Evolutionary conservation across 2,797 vertebrate genomes (phyloP).

Genomic region (Liparis tanakae): DNA sequence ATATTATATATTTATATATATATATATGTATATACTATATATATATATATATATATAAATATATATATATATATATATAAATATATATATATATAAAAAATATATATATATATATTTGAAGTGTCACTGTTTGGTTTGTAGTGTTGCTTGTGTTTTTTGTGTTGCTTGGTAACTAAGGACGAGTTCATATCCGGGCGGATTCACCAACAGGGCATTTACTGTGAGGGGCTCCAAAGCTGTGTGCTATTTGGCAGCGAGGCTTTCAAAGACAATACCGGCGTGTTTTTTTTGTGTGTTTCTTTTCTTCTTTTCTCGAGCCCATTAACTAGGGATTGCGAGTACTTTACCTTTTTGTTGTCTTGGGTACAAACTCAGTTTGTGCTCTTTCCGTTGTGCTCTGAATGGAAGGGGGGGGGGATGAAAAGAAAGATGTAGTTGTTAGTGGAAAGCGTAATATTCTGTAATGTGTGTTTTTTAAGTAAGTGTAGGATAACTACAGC

Average conservation of each 20-base stretch:
- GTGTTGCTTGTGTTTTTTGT: slow-evolving; percentile 31
- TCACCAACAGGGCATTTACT: slow-evolving; percentile 46
- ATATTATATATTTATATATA: too few relatives aligned
- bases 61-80: too few relatives aligned
- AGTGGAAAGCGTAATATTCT: neutral
- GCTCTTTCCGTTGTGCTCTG: slow-evolving; percentile 1
- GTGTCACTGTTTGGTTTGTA: slow-evolving; percentile 29
- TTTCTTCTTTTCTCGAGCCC: neutral
- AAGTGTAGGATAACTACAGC: neutral
- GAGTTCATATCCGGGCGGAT: slow-evolving; percentile 49
- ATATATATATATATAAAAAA: too few relatives aligned
- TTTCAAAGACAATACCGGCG: slow-evolving; percentile 24
- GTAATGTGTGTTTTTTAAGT: neutral
- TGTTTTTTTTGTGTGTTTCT: neutral
- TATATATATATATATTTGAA: neutral
- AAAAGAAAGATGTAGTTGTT: neutral
- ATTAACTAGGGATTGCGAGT: slow-evolving; percentile 10
- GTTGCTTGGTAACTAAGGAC: slow-evolving; percentile 64
- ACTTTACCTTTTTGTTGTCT: slow-evolving; percentile 3
- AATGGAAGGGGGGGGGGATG: neutral
- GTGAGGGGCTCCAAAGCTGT: slow-evolving; percentile 26
- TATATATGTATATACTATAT: too few relatives aligned
- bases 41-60: too few relatives aligned
- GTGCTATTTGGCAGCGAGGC: slow-evolving; percentile 26
- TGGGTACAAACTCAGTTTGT: neutral